Percentiles rank a stretch among this genome's conserved stretches.
These are phyloP conservation scores for Pseudonaja textilis DNA, from an alignment of 2,113 vertebrate genomes.

Conservation along the genomic window DNA sequence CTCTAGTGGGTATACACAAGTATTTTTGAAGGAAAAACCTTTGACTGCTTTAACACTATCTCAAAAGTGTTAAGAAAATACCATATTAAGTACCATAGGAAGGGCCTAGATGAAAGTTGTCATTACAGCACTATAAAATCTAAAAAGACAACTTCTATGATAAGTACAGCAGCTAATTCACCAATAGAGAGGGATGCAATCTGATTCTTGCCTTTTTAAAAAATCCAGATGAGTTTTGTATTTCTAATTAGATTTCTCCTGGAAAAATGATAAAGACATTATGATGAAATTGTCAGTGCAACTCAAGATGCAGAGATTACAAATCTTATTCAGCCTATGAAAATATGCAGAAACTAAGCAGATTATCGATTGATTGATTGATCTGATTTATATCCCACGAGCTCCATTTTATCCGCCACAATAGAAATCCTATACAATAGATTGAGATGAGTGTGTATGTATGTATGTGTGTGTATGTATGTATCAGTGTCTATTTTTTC, in stretches of 20 bases:
- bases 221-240: background rate
- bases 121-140: background rate
- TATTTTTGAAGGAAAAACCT: background rate
- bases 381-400: background rate
- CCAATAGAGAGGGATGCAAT: background rate
- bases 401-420: background rate
- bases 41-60: conserved; percentile 16
- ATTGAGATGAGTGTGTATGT: background rate
- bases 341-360: background rate
- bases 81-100: background rate
- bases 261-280: background rate
- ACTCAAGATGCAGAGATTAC: conserved; percentile 1
- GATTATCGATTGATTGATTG: background rate
- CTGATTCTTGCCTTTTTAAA: conserved; percentile 1
- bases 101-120: background rate
- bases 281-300: background rate
- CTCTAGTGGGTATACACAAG: background rate
- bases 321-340: background rate
- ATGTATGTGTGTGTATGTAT: background rate
- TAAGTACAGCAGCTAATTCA: conserved; percentile 21
- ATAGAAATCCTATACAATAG: background rate
- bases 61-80: conserved; percentile 34
- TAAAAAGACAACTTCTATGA: background rate
- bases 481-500: background rate
- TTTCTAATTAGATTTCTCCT: conserved; percentile 19